These are phyloP conservation scores for Nipponacmea schrenckii DNA, from an alignment of 2,888 invertebrate genomes.

Conservation along the genomic window DNA sequence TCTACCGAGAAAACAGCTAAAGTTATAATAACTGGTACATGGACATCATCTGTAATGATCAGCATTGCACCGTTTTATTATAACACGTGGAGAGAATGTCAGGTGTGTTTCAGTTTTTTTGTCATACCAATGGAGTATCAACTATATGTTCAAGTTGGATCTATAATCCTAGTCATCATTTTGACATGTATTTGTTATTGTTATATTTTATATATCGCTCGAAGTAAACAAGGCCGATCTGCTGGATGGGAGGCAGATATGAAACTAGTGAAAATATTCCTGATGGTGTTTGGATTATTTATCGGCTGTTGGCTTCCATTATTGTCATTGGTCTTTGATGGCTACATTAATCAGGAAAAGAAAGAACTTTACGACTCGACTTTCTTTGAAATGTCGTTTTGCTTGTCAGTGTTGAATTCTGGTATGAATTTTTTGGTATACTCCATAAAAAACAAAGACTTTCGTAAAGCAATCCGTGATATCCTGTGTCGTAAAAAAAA, in stretches of 20 bases:
- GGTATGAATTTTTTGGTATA: constrained; percentile 15
- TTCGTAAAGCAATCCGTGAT: constrained; percentile 1
- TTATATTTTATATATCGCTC: neutral
- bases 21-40: constrained; percentile 2
- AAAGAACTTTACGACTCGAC: neutral
- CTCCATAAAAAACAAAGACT: constrained; percentile 6
- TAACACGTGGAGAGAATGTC: neutral
- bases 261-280: constrained; percentile 10
- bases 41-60: neutral
- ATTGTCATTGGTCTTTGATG: neutral
- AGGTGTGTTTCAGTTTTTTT: neutral
- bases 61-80: neutral
- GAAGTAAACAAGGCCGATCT: neutral
- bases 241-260: neutral
- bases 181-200: neutral
- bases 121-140: constrained; percentile 7
- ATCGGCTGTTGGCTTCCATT: constrained; percentile 13
- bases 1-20: neutral
- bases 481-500: neutral
- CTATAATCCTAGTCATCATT: neutral
- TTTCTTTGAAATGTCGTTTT: neutral
- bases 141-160: neutral
- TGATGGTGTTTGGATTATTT: constrained; percentile 16
- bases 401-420: constrained; percentile 1
- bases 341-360: neutral